A percentile compares a stretch with the other conserved stretches of the same genome.
Evolutionary conservation across 37 sponge, comb jelly and placozoan genomes (phyloP).

Genomic region (Chondrilla cf. caribensis): DNA sequence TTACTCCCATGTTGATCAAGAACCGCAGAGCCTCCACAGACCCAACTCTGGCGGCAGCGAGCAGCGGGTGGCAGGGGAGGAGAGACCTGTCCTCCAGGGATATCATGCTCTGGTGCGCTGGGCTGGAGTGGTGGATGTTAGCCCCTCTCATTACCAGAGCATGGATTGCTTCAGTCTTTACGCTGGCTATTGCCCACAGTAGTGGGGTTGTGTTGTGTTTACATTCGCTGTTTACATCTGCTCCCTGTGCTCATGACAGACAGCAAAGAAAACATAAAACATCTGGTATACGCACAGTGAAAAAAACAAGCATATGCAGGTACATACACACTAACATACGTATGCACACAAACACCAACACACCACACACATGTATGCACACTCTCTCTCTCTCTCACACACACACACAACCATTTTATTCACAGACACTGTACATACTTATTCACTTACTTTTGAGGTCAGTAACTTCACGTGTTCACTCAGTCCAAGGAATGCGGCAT

Average conservation of each 20-base stretch:
- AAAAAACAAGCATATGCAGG: background rate
- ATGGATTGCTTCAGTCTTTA: background rate
- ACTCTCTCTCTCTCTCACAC: too few relatives aligned
- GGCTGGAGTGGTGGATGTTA: background rate
- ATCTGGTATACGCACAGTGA: too few relatives aligned
- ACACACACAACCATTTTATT: too few relatives aligned
- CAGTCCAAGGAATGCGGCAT: constrained; percentile 41
- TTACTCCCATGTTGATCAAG: constrained; percentile 34
- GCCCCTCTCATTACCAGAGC: constrained; percentile 3
- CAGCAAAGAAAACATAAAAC: too few relatives aligned
- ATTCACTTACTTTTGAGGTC: background rate
- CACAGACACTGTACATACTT: too few relatives aligned
- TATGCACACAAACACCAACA: too few relatives aligned
- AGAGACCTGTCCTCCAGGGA: background rate
- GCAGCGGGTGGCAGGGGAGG: constrained; percentile 36
- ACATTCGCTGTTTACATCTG: constrained; percentile 4
- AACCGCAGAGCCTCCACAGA: constrained; percentile 27
- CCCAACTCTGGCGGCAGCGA: constrained; percentile 58
- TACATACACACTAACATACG: background rate
- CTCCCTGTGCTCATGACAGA: background rate
- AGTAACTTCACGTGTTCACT: background rate
- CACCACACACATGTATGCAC: too few relatives aligned
- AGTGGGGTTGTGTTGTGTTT: background rate
- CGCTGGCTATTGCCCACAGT: background rate
- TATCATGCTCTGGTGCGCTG: background rate